These are phyloP conservation scores for Cerastis rubricosa DNA, from an alignment of 2,888 invertebrate species.

Conservation along the genomic window DNA sequence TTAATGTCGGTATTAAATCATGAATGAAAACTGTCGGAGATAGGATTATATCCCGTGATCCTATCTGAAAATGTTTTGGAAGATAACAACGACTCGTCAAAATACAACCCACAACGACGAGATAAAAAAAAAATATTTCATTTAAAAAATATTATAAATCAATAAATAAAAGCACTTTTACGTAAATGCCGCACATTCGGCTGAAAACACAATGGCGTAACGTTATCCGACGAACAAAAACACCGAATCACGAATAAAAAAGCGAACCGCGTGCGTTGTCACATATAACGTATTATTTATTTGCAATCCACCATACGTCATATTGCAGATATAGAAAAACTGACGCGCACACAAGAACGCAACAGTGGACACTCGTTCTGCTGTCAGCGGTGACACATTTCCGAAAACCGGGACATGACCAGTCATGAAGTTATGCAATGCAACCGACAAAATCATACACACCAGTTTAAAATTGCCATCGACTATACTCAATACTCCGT, in stretches of 20 bases:
- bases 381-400: constrained; percentile 71
- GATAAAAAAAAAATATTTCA: constrained; percentile 54
- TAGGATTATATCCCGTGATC: constrained; percentile 67
- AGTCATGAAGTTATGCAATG: constrained; percentile 70
- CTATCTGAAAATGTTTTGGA: constrained; percentile 61
- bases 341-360: constrained; percentile 71
- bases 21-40: constrained; percentile 74
- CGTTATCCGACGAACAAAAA: constrained; percentile 74
- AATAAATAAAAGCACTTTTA: constrained; percentile 77
- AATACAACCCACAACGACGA: constrained; percentile 45
- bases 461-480: constrained; percentile 67
- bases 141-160: constrained; percentile 64
- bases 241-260: constrained; percentile 73
- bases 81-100: constrained; percentile 64
- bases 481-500: constrained; percentile 57
- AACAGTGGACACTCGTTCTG: constrained; percentile 70
- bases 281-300: constrained; percentile 78
- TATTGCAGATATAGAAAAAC: constrained; percentile 73
- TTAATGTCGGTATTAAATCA: constrained; percentile 77
- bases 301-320: constrained; percentile 79
- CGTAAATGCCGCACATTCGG: constrained; percentile 72
- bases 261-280: constrained; percentile 68
- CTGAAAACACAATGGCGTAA: constrained; percentile 69
- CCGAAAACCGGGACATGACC: constrained; percentile 68
- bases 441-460: constrained; percentile 69